Evolutionary conservation across 1,140 invertebrate species (phyloP), one percentile per base, ranked within the genome.

Genomic region (Trissolcus basalis): DNA sequence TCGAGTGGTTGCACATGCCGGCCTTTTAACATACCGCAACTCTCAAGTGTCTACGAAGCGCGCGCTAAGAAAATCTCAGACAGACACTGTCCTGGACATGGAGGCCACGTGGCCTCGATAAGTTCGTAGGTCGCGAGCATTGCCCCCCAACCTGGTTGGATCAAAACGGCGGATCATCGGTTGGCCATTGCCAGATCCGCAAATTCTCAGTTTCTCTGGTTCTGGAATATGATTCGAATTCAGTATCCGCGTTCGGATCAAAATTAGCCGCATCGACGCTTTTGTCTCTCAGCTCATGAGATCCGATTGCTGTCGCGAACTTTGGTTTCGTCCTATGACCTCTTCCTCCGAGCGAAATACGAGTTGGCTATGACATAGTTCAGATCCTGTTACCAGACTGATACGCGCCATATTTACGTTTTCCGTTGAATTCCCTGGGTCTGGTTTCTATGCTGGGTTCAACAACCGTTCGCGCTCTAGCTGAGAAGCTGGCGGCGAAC

Each of bases 241-340:
- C 32, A 16, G 14, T 44, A 19, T 44, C 35, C 39, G 41, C 55
- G 55, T 54, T 48, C 51, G 45, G 49, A 59, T 58, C 55, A 54
- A 60, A n/a, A 45, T 15, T 15, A 65, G 67, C 12, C 67, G 68
- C 72, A 73, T 70, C 70, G 73, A 67, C 77, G 71, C 55, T 63
- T 71, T 77, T 58, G 68, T 78, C 58, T 81, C 67, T 56, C 11
- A 35, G 72, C 79, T 82, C 82, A 80, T 82, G 81, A 84, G 84
- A 83, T 83, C 83, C 77, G 47, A 79, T 85, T 83, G 81, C 83
- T 59, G 77, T 51, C 69, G 68, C 72, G 54, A 77, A 77, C 44
- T 77, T 50, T 39, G 33, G 41, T 64, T 64, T 72, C 69, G 69
- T 72, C 54, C 69, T 72, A 72, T 72, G 69, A 64, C 69, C 67